phyloP scores from a whole-genome alignment of 2,113 vertebrate genomes.

The Pantherophis guttatus region DNA sequence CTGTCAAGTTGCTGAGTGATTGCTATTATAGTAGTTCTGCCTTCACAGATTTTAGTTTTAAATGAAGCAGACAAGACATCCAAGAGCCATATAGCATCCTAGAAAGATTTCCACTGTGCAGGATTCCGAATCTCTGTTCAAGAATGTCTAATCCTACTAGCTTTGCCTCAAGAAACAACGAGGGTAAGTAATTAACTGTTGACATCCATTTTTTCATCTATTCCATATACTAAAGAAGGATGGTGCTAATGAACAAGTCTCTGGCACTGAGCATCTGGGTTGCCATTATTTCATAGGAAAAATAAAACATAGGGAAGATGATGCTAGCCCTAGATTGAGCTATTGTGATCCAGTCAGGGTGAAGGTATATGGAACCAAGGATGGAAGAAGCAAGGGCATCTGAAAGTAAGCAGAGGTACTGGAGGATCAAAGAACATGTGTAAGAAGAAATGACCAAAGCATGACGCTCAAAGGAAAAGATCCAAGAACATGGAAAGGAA shows the following conservation, averaged over 20 bases:
- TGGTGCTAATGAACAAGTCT: not conserved
- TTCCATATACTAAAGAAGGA: not conserved
- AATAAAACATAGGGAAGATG: not conserved
- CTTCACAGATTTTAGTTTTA: not conserved
- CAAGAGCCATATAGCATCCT: not conserved
- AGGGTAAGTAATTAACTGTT: not conserved
- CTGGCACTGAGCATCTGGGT: not conserved
- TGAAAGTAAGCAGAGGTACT: not conserved
- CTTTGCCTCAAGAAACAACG: not conserved
- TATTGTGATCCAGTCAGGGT: not conserved
- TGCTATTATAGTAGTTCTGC: not conserved
- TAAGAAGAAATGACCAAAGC: not conserved
- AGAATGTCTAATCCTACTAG: not conserved
- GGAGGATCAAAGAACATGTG: not conserved
- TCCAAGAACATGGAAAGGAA: not conserved
- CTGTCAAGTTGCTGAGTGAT: not conserved
- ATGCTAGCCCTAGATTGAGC: not conserved
- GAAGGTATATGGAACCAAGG: not conserved
- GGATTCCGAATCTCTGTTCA: not conserved
- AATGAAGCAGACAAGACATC: not conserved
- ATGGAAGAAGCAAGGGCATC: not conserved
- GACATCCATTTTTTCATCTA: not conserved
- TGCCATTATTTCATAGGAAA: not conserved
- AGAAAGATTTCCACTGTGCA: not conserved
- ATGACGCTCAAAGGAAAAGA: not conserved